Evolutionary conservation across 1,140 invertebrate species (phyloP).

Genomic region (Ctenoplectra terminalis): DNA sequence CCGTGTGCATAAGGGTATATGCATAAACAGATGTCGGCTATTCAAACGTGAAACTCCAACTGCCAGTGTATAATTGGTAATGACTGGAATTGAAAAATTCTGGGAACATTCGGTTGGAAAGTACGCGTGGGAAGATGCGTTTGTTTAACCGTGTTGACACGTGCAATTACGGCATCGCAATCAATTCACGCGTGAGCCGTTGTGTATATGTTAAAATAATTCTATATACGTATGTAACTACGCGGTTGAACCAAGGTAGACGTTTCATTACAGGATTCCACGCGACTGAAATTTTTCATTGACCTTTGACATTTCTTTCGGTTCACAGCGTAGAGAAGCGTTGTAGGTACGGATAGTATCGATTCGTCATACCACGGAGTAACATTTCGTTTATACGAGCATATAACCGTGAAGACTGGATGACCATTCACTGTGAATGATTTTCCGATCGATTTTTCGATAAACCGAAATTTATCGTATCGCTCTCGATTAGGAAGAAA

Average conservation of each 20-base stretch:
- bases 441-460: not conserved
- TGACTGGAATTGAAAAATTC: not conserved
- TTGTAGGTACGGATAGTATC: not conserved
- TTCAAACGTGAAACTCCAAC: constrained; percentile 26
- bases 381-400: not conserved
- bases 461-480: not conserved
- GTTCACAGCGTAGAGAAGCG: too few relatives aligned
- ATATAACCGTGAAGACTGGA: not conserved
- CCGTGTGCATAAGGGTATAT: constrained; percentile 1
- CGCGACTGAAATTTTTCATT: constrained; percentile 7
- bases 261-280: not conserved
- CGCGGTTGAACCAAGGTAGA: not conserved
- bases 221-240: not conserved
- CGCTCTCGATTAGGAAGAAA: too few relatives aligned
- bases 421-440: not conserved
- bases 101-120: not conserved
- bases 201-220: not conserved
- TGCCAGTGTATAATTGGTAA: not conserved
- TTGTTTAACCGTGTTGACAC: constrained; percentile 13
- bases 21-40: not conserved
- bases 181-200: not conserved
- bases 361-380: not conserved
- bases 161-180: not conserved
- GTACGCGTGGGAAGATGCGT: constrained; percentile 16
- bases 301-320: constrained; percentile 27